Evolutionary conservation across 2,888 invertebrate genomes (phyloP).

Genomic region (Pedicia rivosa): DNA sequence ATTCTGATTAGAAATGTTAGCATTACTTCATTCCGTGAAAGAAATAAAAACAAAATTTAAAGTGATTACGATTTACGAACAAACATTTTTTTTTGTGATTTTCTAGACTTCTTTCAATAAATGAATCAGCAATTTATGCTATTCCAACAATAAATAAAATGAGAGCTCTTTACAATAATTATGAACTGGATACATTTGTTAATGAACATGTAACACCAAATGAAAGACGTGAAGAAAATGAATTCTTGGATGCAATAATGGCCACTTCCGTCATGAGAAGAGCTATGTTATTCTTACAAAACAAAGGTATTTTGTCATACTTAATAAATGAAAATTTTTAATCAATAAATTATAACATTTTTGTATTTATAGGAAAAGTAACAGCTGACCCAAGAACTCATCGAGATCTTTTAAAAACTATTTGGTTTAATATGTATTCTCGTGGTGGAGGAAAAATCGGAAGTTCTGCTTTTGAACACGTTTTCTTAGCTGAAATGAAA

Average conservation of each 20-base stretch:
- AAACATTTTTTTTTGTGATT: slow-evolving; percentile 14
- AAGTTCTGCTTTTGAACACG: slow-evolving; percentile 86
- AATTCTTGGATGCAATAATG: slow-evolving; percentile 62
- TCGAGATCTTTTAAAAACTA: slow-evolving; percentile 49
- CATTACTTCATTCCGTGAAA: no score
- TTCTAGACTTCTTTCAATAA: slow-evolving; percentile 48
- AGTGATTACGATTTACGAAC: slow-evolving; percentile 6
- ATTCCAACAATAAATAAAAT: slow-evolving; percentile 58
- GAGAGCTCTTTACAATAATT: slow-evolving; percentile 66
- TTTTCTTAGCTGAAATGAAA: slow-evolving; percentile 77
- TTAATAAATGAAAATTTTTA: not conserved
- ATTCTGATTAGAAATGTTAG: no score
- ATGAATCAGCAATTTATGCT: slow-evolving; percentile 41
- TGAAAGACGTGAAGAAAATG: slow-evolving; percentile 62
- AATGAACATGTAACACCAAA: slow-evolving; percentile 60
- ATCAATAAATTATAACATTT: not conserved
- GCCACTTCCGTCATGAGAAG: slow-evolving; percentile 58
- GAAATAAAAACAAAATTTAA: not conserved
- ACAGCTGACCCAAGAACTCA: slow-evolving; percentile 50
- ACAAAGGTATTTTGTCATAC: slow-evolving; percentile 31
- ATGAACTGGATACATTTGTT: slow-evolving; percentile 53
- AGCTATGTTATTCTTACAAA: slow-evolving; percentile 37
- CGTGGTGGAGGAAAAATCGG: slow-evolving; percentile 62
- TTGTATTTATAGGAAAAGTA: slow-evolving; percentile 34
- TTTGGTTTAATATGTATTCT: slow-evolving; percentile 74